Percentiles rank a stretch among this genome's conserved stretches.
These are phyloP conservation scores for Dryococelus australis DNA, from an alignment of 2,888 invertebrate species.

Conservation along the genomic window DNA sequence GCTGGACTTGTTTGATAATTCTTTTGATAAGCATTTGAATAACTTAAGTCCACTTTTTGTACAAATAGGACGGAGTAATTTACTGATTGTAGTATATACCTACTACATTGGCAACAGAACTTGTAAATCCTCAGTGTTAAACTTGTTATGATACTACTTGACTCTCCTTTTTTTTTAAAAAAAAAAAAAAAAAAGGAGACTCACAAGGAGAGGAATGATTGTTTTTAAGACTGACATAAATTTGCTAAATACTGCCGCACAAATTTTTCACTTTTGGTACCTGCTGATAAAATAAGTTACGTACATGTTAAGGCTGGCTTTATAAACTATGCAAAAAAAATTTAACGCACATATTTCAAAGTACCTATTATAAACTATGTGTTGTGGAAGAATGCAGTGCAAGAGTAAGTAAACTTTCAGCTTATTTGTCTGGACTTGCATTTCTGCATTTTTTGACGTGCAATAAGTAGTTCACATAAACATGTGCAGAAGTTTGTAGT, in stretches of 20 bases:
- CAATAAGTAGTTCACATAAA: not conserved
- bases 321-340: not conserved
- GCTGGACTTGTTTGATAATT: not conserved
- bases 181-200: not conserved
- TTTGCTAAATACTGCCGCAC: slow-evolving; percentile 9
- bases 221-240: not conserved
- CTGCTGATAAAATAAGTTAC: not conserved
- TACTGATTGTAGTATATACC: too few relatives aligned
- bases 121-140: not conserved
- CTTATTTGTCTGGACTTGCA: too few relatives aligned
- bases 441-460: not conserved
- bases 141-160: not conserved
- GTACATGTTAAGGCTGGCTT: not conserved
- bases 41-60: not conserved
- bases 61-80: not conserved
- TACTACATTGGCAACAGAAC: too few relatives aligned
- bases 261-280: not conserved
- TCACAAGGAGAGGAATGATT: not conserved
- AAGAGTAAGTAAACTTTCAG: not conserved
- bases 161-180: too few relatives aligned
- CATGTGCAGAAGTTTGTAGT: too few relatives aligned
- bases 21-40: not conserved
- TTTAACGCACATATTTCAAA: not conserved
- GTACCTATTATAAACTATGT: not conserved
- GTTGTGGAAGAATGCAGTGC: not conserved